phyloP scores from a whole-genome alignment of 2,888 invertebrate species.

The Leucophenga montana region DNA sequence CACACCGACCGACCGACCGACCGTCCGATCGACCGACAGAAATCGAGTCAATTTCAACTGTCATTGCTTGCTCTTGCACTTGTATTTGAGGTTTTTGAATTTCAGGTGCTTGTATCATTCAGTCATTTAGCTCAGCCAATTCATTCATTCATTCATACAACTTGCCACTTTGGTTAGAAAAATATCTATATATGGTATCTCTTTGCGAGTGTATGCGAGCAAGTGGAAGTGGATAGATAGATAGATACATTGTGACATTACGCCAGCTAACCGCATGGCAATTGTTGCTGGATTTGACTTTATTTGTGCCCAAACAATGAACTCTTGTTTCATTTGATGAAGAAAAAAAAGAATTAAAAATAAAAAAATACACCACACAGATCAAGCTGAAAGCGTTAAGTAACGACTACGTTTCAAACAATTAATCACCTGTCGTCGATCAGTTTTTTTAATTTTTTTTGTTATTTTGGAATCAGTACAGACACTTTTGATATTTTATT shows the following conservation, averaged over 20 bases:
- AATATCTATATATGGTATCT: not conserved
- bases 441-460: slow-evolving; percentile 26
- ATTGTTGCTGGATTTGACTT: slow-evolving; percentile 4
- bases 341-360: slow-evolving; percentile 5
- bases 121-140: slow-evolving; percentile 58
- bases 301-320: slow-evolving; percentile 19
- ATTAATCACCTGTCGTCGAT: slow-evolving; percentile 68
- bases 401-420: slow-evolving; percentile 63
- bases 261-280: slow-evolving; percentile 11
- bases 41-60: slow-evolving; percentile 56
- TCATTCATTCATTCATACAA: slow-evolving; percentile 52
- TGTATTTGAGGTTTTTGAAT: slow-evolving; percentile 50
- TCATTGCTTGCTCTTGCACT: slow-evolving; percentile 51
- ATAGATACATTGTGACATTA: slow-evolving; percentile 30
- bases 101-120: slow-evolving; percentile 66
- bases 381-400: slow-evolving; percentile 56
- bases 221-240: no score
- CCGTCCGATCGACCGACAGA: no score
- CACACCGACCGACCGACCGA: no score
- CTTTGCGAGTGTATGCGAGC: not conserved
- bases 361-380: not conserved
- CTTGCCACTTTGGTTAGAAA: not conserved
- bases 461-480: slow-evolving; percentile 14
- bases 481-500: slow-evolving; percentile 1
- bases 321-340: not conserved